These are phyloP conservation scores for Gymnogyps californianus DNA, from an alignment of 2,113 vertebrate species.

Conservation along the genomic window DNA sequence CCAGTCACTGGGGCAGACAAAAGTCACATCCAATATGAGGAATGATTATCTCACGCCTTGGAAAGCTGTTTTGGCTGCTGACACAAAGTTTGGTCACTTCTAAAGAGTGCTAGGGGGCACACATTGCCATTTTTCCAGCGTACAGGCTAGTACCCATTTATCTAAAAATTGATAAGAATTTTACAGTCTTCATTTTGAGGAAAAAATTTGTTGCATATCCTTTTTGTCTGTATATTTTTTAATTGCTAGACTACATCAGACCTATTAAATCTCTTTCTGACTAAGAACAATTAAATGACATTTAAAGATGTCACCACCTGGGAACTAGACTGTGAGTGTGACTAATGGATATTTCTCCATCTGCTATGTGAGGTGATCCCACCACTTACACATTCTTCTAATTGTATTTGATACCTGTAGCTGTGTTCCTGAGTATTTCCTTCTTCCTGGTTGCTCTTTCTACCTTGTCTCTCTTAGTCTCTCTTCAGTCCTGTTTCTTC, in stretches of 20 bases:
- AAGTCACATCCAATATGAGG: not conserved
- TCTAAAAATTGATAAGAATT: not conserved
- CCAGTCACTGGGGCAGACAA: not conserved
- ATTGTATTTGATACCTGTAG: not conserved
- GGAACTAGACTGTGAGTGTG: not conserved
- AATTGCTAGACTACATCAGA: not conserved
- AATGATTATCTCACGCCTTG: not conserved
- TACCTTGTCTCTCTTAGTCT: not conserved
- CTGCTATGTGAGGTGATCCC: not conserved
- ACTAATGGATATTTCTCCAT: not conserved
- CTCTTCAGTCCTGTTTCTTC: not conserved
- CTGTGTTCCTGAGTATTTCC: not conserved
- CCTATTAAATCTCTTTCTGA: not conserved
- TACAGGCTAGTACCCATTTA: not conserved
- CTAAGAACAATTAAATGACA: not conserved
- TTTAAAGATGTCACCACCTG: not conserved
- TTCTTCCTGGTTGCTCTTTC: not conserved
- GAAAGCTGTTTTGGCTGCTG: not conserved
- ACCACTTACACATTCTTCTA: not conserved
- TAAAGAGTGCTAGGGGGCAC: not conserved
- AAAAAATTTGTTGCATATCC: accelerated
- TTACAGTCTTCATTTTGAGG: not conserved
- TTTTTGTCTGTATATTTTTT: not conserved
- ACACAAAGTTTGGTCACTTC: not conserved
- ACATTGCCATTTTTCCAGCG: not conserved